Evolutionary conservation across 2,888 invertebrate genomes (phyloP).

Genomic region (Drosophila mayaguana): DNA sequence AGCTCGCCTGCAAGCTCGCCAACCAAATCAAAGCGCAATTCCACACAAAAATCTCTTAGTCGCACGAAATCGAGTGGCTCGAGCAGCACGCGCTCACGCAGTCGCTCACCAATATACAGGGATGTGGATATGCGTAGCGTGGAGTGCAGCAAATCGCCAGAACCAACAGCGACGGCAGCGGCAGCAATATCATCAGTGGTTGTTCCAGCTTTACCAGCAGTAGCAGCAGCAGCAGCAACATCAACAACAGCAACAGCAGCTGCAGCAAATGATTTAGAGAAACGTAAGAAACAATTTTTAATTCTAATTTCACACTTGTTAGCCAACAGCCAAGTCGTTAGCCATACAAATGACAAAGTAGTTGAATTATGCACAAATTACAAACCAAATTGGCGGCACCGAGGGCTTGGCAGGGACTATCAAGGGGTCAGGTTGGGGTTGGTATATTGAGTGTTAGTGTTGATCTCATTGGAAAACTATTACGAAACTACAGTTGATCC

Average conservation of each 20-base stretch:
- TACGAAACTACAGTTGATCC: background rate
- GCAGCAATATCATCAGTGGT: slow-evolving; percentile 22
- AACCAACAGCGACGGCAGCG: slow-evolving; percentile 21
- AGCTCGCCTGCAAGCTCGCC: slow-evolving; percentile 80
- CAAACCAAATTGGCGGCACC: slow-evolving; percentile 73
- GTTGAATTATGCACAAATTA: slow-evolving; percentile 69
- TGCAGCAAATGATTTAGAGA: slow-evolving; percentile 82
- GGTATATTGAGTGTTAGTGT: slow-evolving; percentile 28
- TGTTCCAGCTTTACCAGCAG: slow-evolving; percentile 16
- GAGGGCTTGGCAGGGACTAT: slow-evolving; percentile 41
- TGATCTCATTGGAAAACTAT: background rate
- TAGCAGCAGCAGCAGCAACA: slow-evolving; percentile 29
- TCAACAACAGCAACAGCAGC: slow-evolving; percentile 34
- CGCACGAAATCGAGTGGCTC: slow-evolving; percentile 36
- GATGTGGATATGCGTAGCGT: slow-evolving; percentile 78
- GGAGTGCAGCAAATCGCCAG: slow-evolving; percentile 62
- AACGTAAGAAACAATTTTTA: slow-evolving; percentile 84
- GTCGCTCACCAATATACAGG: slow-evolving; percentile 79
- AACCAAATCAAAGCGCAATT: slow-evolving; percentile 72
- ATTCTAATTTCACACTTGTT: slow-evolving; percentile 75
- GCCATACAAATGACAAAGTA: slow-evolving; percentile 61
- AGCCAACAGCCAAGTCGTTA: slow-evolving; percentile 58
- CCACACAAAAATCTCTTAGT: slow-evolving; percentile 54
- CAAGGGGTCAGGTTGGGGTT: slow-evolving; percentile 34
- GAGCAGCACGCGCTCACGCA: slow-evolving; percentile 73